Conservation (phyloP, 2,888 invertebrate genomes). For the Enoplolaimus lenunculus region DNA sequence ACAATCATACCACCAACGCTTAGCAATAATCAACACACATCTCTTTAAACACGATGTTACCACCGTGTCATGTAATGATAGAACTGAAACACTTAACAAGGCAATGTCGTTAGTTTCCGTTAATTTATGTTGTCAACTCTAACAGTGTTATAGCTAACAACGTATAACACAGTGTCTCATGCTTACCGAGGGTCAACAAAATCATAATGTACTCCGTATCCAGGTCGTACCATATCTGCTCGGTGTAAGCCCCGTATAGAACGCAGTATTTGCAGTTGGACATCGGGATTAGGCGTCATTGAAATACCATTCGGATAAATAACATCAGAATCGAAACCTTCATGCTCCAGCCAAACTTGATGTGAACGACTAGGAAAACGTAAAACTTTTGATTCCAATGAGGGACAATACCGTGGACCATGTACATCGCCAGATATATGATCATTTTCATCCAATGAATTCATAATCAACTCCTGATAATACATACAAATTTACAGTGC, state of each 20-base stretch:
- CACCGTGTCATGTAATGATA: no score
- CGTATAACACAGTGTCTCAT: no score
- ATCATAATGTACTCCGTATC: slow-evolving; percentile 74
- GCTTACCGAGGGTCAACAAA: slow-evolving; percentile 60
- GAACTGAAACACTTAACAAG: no score
- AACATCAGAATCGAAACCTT: slow-evolving; percentile 58
- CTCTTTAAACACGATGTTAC: no score
- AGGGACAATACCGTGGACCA: slow-evolving; percentile 61
- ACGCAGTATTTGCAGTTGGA: slow-evolving; percentile 56
- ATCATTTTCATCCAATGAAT: slow-evolving; percentile 45
- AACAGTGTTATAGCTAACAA: no score
- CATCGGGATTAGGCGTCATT: slow-evolving; percentile 63
- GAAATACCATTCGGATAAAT: slow-evolving; percentile 73
- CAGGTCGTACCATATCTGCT: slow-evolving; percentile 54
- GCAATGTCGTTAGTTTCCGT: no score
- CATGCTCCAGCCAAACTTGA: slow-evolving; percentile 72
- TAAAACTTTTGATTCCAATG: slow-evolving; percentile 61
- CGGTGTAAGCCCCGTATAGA: slow-evolving; percentile 61
- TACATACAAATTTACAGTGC: no score
- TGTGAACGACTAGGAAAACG: slow-evolving; percentile 44
- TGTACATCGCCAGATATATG: slow-evolving; percentile 49
- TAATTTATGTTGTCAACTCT: no score
- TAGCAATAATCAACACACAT: no score
- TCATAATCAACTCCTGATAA: no score
- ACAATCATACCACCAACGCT: no score